phyloP scores from a whole-genome alignment of 2,113 vertebrate species.

The Sapayoa aenigma region DNA sequence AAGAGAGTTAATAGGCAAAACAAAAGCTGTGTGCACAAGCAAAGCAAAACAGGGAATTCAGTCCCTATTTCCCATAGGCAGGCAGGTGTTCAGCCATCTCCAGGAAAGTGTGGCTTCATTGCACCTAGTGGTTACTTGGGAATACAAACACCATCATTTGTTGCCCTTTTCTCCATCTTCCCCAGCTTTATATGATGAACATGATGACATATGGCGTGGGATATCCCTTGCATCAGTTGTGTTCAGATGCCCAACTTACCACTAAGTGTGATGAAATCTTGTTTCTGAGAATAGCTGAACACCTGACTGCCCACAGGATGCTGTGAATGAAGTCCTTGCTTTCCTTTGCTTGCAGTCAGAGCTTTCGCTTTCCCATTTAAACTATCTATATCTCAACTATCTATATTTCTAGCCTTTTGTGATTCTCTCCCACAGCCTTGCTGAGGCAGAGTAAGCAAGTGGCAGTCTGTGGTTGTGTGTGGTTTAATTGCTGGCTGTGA shows the following conservation, averaged over 20 bases:
- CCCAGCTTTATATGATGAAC: neutral
- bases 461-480: neutral
- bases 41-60: neutral
- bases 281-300: too few relatives aligned
- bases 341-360: too few relatives aligned
- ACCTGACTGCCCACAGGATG: too few relatives aligned
- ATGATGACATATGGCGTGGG: fast-evolving
- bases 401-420: too few relatives aligned
- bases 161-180: neutral
- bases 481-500: neutral
- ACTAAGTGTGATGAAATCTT: too few relatives aligned
- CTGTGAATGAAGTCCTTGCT: too few relatives aligned
- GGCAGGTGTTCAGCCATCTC: neutral
- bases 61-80: neutral
- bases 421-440: too few relatives aligned
- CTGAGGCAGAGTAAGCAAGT: too few relatives aligned
- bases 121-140: neutral
- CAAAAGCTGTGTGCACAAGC: neutral
- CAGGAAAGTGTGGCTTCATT: neutral
- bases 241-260: too few relatives aligned
- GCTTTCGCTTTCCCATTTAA: too few relatives aligned
- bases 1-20: neutral
- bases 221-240: too few relatives aligned
- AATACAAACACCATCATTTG: neutral
- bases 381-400: too few relatives aligned